Evolutionary conservation across 2,888 invertebrate species (phyloP).

Genomic region (Lycocerus yunnanus): DNA sequence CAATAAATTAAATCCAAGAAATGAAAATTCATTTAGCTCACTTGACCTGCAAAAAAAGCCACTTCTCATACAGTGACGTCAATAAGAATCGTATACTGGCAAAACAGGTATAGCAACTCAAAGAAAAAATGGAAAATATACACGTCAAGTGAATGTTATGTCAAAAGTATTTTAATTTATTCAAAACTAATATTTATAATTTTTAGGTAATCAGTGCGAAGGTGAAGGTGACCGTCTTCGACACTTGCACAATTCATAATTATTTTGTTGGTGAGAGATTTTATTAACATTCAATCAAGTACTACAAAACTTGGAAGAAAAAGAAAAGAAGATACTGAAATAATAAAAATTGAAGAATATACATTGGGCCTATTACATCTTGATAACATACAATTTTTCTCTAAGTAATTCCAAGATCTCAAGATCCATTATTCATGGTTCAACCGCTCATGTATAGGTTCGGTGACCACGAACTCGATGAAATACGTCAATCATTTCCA

Average conservation of each 20-base stretch:
- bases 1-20: not conserved
- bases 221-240: not conserved
- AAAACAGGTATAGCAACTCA: constrained; percentile 8
- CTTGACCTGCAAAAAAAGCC: constrained; percentile 6
- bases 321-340: too few species aligned
- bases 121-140: not conserved
- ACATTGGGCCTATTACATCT: too few species aligned
- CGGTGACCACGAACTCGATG: not conserved
- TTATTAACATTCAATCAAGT: not conserved
- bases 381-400: too few species aligned
- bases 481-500: not conserved
- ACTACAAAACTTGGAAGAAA: not conserved
- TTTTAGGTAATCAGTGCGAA: not conserved
- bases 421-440: too few species aligned
- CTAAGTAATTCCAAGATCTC: too few species aligned
- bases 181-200: not conserved
- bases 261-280: not conserved
- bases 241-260: not conserved
- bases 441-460: not conserved
- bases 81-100: not conserved
- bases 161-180: not conserved
- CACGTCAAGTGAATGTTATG: not conserved
- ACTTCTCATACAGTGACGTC: constrained; percentile 5
- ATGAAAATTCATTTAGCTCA: not conserved
- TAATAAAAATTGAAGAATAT: too few species aligned